These are phyloP conservation scores for Helicoverpa armigera DNA, from an alignment of 1,140 invertebrate species.

Conservation along the genomic window DNA sequence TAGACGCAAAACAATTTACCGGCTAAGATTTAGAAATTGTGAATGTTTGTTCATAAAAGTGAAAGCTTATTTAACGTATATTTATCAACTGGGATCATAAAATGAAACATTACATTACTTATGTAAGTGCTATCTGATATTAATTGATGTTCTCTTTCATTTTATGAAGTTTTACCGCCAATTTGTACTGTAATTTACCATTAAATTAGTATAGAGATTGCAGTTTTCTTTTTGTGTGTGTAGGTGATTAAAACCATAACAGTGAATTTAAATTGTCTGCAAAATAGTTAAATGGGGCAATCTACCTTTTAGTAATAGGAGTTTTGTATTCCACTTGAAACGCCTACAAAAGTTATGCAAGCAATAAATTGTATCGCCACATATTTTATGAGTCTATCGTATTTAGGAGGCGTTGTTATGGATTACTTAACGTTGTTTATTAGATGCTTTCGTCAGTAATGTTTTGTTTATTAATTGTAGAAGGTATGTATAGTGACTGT, in stretches of 20 bases:
- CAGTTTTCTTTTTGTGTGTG: background rate
- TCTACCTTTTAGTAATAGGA: background rate
- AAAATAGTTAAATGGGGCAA: background rate
- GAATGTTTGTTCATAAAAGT: conserved; percentile 49
- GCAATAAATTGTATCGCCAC: background rate
- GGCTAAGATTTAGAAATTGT: conserved; percentile 48
- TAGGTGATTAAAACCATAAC: background rate
- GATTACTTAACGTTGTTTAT: too few species aligned
- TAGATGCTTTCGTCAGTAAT: too few species aligned
- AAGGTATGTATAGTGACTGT: too few species aligned
- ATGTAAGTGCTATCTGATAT: conserved; percentile 20
- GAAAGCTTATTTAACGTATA: conserved; percentile 42
- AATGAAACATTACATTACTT: conserved; percentile 31
- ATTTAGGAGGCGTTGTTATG: too few species aligned
- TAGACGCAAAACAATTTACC: conserved; percentile 32
- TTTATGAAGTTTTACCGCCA: conserved; percentile 13
- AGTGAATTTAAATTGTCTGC: background rate
- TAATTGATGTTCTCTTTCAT: conserved; percentile 16
- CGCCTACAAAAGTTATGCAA: background rate
- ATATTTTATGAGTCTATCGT: background rate
- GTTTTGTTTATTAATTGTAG: too few species aligned
- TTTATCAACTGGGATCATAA: conserved; percentile 37
- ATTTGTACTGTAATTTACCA: conserved; percentile 2
- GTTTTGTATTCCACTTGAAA: background rate
- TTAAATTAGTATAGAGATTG: background rate